These are phyloP conservation scores for Xenops minutus DNA, from an alignment of 2,797 vertebrate genomes.

Conservation along the genomic window DNA sequence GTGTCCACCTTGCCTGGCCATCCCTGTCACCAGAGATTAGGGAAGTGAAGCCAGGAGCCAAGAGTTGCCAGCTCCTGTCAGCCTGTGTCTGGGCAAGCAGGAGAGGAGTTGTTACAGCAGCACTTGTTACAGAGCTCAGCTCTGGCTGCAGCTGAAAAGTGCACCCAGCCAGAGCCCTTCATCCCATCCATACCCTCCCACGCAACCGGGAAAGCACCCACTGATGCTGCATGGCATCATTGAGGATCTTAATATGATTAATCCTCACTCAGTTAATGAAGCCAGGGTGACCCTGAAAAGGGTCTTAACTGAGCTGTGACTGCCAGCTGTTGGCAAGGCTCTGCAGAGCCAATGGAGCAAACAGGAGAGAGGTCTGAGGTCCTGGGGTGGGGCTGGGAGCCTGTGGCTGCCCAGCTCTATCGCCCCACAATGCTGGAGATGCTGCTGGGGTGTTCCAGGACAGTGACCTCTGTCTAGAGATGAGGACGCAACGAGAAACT, in stretches of 20 bases:
- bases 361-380: not conserved
- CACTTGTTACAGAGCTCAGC: rapidly evolving
- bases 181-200: not conserved
- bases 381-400: not conserved
- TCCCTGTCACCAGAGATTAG: slow-evolving; percentile 14
- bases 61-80: not conserved
- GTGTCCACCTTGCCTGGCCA: not conserved
- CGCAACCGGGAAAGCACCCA: rapidly evolving
- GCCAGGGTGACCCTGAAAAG: not conserved
- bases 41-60: not conserved
- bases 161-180: not conserved
- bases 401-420: not conserved
- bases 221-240: rapidly evolving
- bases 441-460: rapidly evolving
- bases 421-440: rapidly evolving
- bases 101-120: not conserved
- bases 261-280: not conserved
- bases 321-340: not conserved
- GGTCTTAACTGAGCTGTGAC: rapidly evolving
- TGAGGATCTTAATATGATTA: not conserved
- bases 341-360: not conserved
- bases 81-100: not conserved
- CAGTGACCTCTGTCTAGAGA: not conserved
- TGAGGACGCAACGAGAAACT: not conserved
- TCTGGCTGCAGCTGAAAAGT: not conserved